Evolutionary conservation across 2,888 invertebrate species (phyloP).

Genomic region (Hydrotaea cyrtoneurina): DNA sequence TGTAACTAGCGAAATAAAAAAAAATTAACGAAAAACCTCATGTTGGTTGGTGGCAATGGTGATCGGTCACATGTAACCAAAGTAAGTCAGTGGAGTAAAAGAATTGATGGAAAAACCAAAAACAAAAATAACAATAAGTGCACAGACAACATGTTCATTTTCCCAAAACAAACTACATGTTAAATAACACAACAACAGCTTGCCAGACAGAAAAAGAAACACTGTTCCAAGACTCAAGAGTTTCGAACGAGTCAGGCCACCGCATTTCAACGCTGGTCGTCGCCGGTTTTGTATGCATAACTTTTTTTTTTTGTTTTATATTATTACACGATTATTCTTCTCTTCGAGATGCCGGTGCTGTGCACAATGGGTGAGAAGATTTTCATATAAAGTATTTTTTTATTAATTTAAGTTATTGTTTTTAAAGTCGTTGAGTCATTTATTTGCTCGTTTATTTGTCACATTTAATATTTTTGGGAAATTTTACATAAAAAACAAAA

Average conservation of each 20-base stretch:
- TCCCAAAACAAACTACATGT: constrained; percentile 45
- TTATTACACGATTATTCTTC: constrained; percentile 8
- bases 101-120: constrained; percentile 30
- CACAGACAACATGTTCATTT: background rate
- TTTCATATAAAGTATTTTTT: too few species aligned
- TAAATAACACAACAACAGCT: constrained; percentile 34
- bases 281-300: background rate
- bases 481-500: too few species aligned
- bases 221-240: constrained; percentile 2
- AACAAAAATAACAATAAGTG: constrained; percentile 17
- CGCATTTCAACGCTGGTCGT: background rate
- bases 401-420: too few species aligned
- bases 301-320: constrained; percentile 1
- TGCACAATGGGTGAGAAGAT: background rate
- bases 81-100: constrained; percentile 41
- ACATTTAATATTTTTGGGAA: too few species aligned
- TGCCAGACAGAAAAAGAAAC: background rate
- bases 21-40: constrained; percentile 12
- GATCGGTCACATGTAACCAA: constrained; percentile 31
- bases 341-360: constrained; percentile 4
- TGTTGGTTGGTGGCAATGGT: constrained; percentile 28
- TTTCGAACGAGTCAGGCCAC: background rate
- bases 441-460: too few species aligned
- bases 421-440: too few species aligned
- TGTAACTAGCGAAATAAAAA: background rate